Evolutionary conservation across 2,113 vertebrate species (phyloP).

Genomic region (Pelvicachromis taeniatus): DNA sequence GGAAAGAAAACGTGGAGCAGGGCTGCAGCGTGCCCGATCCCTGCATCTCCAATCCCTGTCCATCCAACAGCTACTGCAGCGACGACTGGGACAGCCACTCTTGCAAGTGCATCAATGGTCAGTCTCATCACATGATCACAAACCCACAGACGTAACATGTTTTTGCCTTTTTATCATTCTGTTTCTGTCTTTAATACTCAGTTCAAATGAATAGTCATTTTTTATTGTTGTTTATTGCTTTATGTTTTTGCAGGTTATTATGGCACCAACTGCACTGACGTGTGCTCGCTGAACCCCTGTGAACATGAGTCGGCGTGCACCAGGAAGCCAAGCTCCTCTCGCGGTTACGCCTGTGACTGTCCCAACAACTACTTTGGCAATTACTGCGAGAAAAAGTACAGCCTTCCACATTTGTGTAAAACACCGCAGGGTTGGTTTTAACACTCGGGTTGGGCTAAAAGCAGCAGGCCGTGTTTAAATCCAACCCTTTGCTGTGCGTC

Average conservation of each 20-base stretch:
- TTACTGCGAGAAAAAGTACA: slow-evolving; percentile 91
- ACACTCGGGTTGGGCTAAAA: not conserved
- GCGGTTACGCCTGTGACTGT: slow-evolving; percentile 86
- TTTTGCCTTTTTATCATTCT: not conserved
- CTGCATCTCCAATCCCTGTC: slow-evolving; percentile 86
- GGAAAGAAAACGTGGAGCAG: slow-evolving; percentile 78
- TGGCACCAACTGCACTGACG: slow-evolving; percentile 84
- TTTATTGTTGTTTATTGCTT: not conserved
- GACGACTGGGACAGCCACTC: slow-evolving; percentile 87
- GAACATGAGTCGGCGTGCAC: slow-evolving; percentile 82
- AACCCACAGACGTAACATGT: not conserved
- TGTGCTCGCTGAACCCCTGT: slow-evolving; percentile 87
- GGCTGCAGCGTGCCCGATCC: slow-evolving; percentile 86
- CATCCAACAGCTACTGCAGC: slow-evolving; percentile 84
- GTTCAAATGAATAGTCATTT: not conserved
- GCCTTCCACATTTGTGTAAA: not conserved
- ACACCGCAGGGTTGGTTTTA: not conserved
- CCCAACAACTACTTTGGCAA: slow-evolving; percentile 82
- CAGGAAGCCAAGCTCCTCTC: slow-evolving; percentile 73
- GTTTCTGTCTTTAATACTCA: not conserved
- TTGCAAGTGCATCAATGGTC: slow-evolving; percentile 87
- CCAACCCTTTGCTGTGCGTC: not conserved
- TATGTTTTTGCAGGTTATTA: slow-evolving; percentile 79
- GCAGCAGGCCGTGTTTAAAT: not conserved
- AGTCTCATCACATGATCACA: not conserved